Evolutionary conservation across 2,888 invertebrate genomes (phyloP).

Genomic region (Sesia bembeciformis): DNA sequence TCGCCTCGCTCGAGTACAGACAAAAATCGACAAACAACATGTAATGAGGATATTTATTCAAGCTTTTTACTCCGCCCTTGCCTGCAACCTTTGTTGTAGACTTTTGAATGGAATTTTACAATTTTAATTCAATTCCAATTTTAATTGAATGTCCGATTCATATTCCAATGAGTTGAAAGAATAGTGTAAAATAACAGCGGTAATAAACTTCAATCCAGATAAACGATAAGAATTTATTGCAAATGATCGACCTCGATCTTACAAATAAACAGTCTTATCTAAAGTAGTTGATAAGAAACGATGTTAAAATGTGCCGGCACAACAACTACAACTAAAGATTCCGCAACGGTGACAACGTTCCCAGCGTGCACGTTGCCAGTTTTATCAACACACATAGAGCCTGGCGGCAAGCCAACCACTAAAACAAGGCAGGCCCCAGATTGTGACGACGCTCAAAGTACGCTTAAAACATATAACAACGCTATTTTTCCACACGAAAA

Average conservation of each 20-base stretch:
- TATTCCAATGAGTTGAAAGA: neutral
- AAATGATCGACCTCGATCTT: neutral
- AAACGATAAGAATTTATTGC: neutral
- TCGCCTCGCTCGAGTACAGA: constrained; percentile 37
- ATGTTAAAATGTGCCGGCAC: constrained; percentile 19
- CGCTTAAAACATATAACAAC: constrained; percentile 11
- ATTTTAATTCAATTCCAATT: constrained; percentile 1
- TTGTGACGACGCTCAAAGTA: constrained; percentile 29
- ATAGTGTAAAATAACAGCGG: neutral
- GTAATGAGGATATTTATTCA: constrained; percentile 44
- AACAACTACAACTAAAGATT: constrained; percentile 13
- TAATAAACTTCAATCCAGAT: neutral
- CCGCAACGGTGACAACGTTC: constrained; percentile 26
- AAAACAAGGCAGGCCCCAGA: constrained; percentile 34
- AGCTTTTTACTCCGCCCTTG: constrained; percentile 46
- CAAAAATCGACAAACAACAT: constrained; percentile 45
- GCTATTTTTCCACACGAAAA: constrained; percentile 23
- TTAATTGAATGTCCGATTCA: constrained; percentile 5
- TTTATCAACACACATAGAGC: constrained; percentile 29
- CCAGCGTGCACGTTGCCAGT: constrained; percentile 22
- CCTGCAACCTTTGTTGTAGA: constrained; percentile 28
- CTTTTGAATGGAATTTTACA: constrained; percentile 17
- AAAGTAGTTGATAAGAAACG: constrained; percentile 16
- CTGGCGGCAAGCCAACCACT: constrained; percentile 55
- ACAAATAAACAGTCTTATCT: constrained; percentile 7